phyloP scores from a whole-genome alignment of 2,113 vertebrate species.

The Crotalus tigris region DNA sequence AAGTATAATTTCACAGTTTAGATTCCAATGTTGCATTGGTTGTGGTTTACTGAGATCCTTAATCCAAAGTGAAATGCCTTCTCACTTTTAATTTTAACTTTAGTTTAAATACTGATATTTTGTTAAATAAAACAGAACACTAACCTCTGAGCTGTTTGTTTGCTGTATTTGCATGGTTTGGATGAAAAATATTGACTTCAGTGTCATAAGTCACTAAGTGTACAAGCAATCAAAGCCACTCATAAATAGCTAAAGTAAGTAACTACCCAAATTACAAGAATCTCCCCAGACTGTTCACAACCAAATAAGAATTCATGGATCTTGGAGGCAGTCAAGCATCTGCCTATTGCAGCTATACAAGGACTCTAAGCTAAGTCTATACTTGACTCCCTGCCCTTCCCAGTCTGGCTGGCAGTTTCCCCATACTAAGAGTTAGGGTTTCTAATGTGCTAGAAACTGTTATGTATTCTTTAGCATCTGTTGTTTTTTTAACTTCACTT shows the following conservation, averaged over 20 bases:
- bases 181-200: background rate
- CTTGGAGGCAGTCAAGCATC: background rate
- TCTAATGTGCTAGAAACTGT: background rate
- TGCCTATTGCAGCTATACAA: background rate
- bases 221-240: background rate
- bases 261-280: background rate
- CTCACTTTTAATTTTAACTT: background rate
- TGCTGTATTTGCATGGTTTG: background rate
- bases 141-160: background rate
- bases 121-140: background rate
- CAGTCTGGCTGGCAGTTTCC: background rate
- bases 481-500: background rate
- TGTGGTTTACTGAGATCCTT: background rate
- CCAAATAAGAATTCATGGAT: background rate
- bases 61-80: background rate
- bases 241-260: background rate
- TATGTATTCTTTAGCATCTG: background rate
- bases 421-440: background rate
- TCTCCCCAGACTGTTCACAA: background rate
- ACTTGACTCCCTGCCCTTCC: background rate
- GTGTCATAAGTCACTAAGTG: background rate
- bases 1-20: background rate
- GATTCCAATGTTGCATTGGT: background rate
- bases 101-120: background rate
- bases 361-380: background rate